Percentiles rank a stretch among this genome's conserved stretches.
These are phyloP conservation scores for Macroteleia sp. DNA, from an alignment of 2,888 invertebrate genomes.

Conservation along the genomic window DNA sequence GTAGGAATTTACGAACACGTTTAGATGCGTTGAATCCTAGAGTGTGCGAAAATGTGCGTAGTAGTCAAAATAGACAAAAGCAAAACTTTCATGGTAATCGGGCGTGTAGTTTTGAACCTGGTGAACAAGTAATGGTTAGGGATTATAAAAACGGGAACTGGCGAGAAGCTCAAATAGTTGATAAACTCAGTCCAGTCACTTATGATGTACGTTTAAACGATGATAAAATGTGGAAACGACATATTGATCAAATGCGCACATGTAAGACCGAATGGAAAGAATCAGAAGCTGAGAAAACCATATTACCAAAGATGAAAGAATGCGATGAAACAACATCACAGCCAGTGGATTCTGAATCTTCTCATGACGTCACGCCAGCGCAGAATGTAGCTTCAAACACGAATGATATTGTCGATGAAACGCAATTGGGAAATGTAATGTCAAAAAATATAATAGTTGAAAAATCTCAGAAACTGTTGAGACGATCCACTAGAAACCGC, in stretches of 20 bases:
- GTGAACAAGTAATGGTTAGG: slow-evolving; percentile 40
- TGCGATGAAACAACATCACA: too few species aligned
- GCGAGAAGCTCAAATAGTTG: slow-evolving; percentile 29
- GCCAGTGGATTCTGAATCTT: too few species aligned
- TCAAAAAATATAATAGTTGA: too few species aligned
- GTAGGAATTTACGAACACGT: slow-evolving; percentile 41
- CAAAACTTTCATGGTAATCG: slow-evolving; percentile 48
- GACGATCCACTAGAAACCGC: too few species aligned
- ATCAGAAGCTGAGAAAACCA: too few species aligned
- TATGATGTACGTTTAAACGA: slow-evolving; percentile 33
- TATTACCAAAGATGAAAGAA: too few species aligned
- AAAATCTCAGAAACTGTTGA: too few species aligned
- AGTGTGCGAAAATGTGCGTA: slow-evolving; percentile 16
- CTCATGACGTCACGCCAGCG: too few species aligned
- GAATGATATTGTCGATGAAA: too few species aligned
- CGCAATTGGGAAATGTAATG: too few species aligned
- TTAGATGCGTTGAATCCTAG: slow-evolving; percentile 42
- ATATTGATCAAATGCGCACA: slow-evolving; percentile 50
- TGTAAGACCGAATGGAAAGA: slow-evolving; percentile 30
- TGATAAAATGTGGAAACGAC: slow-evolving; percentile 46
- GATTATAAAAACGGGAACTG: slow-evolving; percentile 41
- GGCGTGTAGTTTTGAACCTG: slow-evolving; percentile 7
- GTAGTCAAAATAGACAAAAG: slow-evolving; percentile 37
- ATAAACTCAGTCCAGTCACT: slow-evolving; percentile 48
- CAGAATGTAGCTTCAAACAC: too few species aligned